Evolutionary conservation across 2,113 vertebrate genomes (phyloP).

Genomic region (Arothron firmamentum): DNA sequence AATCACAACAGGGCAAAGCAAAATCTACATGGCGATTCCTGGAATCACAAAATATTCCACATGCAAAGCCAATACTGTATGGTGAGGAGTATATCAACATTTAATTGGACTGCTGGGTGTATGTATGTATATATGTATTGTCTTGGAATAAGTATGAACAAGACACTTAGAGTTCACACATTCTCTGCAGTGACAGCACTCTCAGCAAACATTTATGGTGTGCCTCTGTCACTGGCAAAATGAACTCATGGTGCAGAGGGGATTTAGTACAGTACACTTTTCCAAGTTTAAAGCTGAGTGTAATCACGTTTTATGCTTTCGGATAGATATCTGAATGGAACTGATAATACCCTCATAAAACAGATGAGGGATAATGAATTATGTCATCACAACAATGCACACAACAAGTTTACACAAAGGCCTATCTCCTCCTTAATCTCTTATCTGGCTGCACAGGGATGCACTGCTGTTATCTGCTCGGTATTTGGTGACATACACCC

Average conservation of each 20-base stretch:
- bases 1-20: too few species aligned
- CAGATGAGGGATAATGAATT: conserved; percentile 51
- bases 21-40: background rate
- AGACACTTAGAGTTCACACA: background rate
- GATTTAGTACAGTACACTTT: conserved; percentile 43
- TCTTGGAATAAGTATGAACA: too few species aligned
- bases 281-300: conserved; percentile 51
- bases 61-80: conserved; percentile 21
- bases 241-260: conserved; percentile 3
- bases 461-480: conserved; percentile 43
- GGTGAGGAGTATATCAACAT: conserved; percentile 17
- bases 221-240: conserved; percentile 5
- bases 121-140: too few species aligned
- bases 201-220: conserved; percentile 12
- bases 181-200: conserved; percentile 1
- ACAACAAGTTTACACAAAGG: conserved; percentile 47
- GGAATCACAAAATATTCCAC: conserved; percentile 27
- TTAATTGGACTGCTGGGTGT: conserved; percentile 28
- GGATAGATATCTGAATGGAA: conserved; percentile 54
- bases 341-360: conserved; percentile 59
- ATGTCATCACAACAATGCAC: conserved; percentile 50
- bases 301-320: conserved; percentile 54
- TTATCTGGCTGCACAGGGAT: conserved; percentile 32
- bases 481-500: conserved; percentile 39
- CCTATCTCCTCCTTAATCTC: conserved; percentile 43